Base-by-base conservation (phyloP, 2,797 vertebrate genomes). In the Lophius americanus region DNA sequence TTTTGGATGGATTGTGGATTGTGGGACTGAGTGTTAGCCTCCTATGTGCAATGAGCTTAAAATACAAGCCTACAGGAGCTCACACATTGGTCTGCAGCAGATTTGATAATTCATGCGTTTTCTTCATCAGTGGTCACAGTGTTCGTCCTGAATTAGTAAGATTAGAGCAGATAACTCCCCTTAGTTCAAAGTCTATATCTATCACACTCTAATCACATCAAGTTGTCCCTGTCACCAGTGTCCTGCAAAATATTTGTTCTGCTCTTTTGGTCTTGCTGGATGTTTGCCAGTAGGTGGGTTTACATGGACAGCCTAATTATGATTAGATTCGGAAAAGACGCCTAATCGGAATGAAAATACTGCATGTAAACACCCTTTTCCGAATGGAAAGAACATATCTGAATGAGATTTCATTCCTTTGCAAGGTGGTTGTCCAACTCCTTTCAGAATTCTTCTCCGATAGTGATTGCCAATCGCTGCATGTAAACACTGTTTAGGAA, bases 151-250 rank as follows among this genome's bases (percentile, higher is more conserved):
- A 56, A 1, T 56, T 53, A 7, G n/a, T 60, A 55, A 73, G 51
- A 75, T 74, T 50, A 68, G 51, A 56, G 46, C 6, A 49, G 50
- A 64, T 64, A 51, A 70, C 68, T 61, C 59, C 61, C 36, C 42
- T 50, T 62, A 49, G 66, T 66, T 66, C 67, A 76, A 59, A 74
- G 74, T 63, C 74, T 53, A 9, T 0, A 38, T 64, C 32, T 46
- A 13, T 39, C n/a, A 47, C 13, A 14, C 14, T 70, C 51, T n/a
- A 48, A 64, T 70, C 51, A 49, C 13, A 23, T 23, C 23, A 23
- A 23, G 42, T 12, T 51, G 36, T 51, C 54, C 50, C 58, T 49
- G 46, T 9, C 46, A 9, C 7, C 3, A 13, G 37, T 10, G 12
- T 48, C 51, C 52, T n/a, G 63, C 36, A 56, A 42, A 9, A 44